Percentiles rank a stretch among this genome's conserved stretches.
Conservation (phyloP, 2,888 invertebrate species). For the Pristionchus exspectatus region DNA sequence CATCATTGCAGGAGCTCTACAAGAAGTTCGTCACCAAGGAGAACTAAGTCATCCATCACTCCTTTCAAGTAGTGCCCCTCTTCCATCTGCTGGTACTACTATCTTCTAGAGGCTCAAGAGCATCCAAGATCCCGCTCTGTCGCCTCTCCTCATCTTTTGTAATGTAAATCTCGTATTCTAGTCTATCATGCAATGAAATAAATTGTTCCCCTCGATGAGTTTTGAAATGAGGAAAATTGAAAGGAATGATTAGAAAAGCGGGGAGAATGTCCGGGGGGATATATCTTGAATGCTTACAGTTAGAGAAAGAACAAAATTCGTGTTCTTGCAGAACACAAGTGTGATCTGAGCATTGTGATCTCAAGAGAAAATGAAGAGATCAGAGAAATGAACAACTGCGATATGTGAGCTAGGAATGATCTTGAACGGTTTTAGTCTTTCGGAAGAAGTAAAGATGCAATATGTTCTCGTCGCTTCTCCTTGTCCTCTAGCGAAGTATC, state of each 20-base stretch:
- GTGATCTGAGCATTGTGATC: no score
- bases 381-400: no score
- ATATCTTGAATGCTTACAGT: no score
- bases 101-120: background rate
- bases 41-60: background rate
- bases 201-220: background rate
- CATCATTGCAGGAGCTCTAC: slow-evolving; percentile 37
- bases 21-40: slow-evolving; percentile 46
- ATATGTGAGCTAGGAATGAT: no score
- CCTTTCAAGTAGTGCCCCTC: background rate
- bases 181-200: background rate
- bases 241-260: no score
- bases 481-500: background rate
- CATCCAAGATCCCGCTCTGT: no score
- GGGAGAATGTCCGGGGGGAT: no score
- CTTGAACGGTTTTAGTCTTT: no score
- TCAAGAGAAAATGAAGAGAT: no score
- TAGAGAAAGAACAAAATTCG: no score
- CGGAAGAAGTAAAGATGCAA: background rate
- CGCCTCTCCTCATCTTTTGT: background rate
- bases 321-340: no score
- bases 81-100: background rate
- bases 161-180: background rate
- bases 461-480: no score
- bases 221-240: background rate